Percentiles rank a stretch among this genome's conserved stretches.
These are phyloP conservation scores for Taenaris catops DNA, from an alignment of 2,888 invertebrate genomes.

Conservation along the genomic window DNA sequence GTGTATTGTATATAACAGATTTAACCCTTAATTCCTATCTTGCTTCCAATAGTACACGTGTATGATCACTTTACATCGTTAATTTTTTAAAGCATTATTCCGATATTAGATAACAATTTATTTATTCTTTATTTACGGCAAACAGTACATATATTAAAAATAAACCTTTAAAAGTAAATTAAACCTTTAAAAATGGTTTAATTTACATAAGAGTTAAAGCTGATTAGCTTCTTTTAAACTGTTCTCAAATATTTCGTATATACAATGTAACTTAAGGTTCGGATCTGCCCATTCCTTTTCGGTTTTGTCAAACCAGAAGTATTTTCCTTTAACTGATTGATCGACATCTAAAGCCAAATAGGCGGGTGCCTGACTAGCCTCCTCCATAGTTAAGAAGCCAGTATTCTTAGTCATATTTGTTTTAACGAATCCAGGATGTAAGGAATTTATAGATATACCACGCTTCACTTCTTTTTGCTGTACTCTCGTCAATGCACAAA, in stretches of 20 bases:
- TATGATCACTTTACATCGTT: too few relatives aligned
- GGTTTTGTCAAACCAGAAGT: constrained; percentile 32
- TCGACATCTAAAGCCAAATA: constrained; percentile 32
- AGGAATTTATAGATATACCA: constrained; percentile 31
- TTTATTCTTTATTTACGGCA: too few relatives aligned
- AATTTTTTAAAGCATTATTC: background rate
- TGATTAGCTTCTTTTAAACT: constrained; percentile 2
- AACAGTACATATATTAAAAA: background rate
- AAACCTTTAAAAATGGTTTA: background rate
- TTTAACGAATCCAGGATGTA: constrained; percentile 34
- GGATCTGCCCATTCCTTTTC: constrained; percentile 30
- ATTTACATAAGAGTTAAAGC: background rate
- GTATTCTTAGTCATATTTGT: constrained; percentile 30
- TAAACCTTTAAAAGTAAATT: background rate
- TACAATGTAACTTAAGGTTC: constrained; percentile 19
- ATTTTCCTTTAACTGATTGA: constrained; percentile 32
- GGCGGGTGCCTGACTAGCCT: constrained; percentile 25
- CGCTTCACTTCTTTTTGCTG: constrained; percentile 28
- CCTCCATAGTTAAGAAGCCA: constrained; percentile 25
- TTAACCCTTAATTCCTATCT: too few relatives aligned
- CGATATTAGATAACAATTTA: background rate
- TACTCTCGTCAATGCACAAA: constrained; percentile 28
- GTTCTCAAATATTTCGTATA: constrained; percentile 3
- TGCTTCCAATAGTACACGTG: too few relatives aligned
- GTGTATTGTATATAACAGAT: too few relatives aligned